These are phyloP conservation scores for Erinaceus europaeus DNA, from an alignment of 2,113 vertebrate genomes.

Conservation along the genomic window DNA sequence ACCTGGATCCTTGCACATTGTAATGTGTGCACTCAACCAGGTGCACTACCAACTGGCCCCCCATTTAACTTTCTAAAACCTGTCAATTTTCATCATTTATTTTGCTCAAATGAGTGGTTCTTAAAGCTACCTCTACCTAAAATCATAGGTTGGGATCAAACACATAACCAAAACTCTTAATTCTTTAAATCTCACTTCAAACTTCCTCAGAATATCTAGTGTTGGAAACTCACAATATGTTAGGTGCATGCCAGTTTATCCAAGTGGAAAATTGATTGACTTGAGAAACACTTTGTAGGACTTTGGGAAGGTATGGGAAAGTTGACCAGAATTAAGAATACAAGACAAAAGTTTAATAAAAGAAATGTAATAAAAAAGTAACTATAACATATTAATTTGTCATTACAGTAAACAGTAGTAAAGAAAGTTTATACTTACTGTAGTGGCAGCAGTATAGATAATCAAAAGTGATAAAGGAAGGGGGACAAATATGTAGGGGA, in stretches of 20 bases:
- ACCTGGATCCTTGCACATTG: too few species aligned
- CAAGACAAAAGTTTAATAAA: slow-evolving; percentile 3
- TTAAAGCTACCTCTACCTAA: not conserved
- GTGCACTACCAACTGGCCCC: not conserved
- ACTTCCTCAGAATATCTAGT: not conserved
- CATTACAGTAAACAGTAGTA: not conserved
- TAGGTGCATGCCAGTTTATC: not conserved
- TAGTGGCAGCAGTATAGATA: not conserved
- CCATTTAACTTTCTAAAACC: not conserved
- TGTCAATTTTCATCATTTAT: not conserved
- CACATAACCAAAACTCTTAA: not conserved
- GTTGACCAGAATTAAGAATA: not conserved
- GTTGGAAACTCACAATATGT: not conserved
- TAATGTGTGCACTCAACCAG: too few species aligned
- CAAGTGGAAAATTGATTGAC: not conserved
- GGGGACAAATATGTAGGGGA: not conserved
- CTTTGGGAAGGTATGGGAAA: not conserved
- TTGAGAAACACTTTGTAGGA: not conserved
- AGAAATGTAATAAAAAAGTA: not conserved
- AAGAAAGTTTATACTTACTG: not conserved
- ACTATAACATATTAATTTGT: too few species aligned
- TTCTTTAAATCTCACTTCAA: not conserved
- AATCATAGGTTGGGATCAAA: not conserved
- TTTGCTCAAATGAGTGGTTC: not conserved
- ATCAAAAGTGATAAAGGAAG: not conserved